Percentiles rank a stretch among this genome's conserved stretches.
Evolutionary conservation across 2,113 vertebrate species (phyloP).

Genomic region (Charina bottae): DNA sequence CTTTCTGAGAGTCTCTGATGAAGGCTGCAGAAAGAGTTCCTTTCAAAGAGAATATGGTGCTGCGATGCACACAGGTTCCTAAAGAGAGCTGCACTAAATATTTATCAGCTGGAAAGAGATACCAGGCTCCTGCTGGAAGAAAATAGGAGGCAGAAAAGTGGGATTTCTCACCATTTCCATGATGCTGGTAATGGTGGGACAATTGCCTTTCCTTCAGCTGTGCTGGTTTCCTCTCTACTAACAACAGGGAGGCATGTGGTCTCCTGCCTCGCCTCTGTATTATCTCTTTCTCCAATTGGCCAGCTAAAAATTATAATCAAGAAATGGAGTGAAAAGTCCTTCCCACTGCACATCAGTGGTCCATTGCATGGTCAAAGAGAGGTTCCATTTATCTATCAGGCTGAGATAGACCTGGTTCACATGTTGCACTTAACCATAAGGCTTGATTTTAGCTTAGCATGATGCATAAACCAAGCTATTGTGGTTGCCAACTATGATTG

Average conservation of each 20-base stretch:
- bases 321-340: too few relatives aligned
- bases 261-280: not conserved
- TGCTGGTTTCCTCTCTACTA: not conserved
- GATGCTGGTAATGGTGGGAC: not conserved
- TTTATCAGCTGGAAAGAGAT: slow-evolving; percentile 22
- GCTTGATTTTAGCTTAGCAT: too few relatives aligned
- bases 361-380: too few relatives aligned
- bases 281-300: too few relatives aligned
- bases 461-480: too few relatives aligned
- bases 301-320: too few relatives aligned
- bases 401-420: too few relatives aligned
- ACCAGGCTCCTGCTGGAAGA: not conserved
- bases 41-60: slow-evolving; percentile 25
- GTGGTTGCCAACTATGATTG: too few relatives aligned
- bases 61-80: not conserved
- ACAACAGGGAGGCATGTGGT: not conserved
- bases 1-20: not conserved
- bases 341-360: too few relatives aligned
- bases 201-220: not conserved
- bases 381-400: too few relatives aligned
- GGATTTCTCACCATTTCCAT: not conserved
- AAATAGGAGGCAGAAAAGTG: not conserved
- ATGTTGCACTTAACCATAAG: too few relatives aligned
- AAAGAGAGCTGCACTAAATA: slow-evolving; percentile 25
- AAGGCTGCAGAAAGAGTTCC: not conserved